Conservation (phyloP, 2,797 vertebrate species). For the Scolopax bukidnonensis region DNA sequence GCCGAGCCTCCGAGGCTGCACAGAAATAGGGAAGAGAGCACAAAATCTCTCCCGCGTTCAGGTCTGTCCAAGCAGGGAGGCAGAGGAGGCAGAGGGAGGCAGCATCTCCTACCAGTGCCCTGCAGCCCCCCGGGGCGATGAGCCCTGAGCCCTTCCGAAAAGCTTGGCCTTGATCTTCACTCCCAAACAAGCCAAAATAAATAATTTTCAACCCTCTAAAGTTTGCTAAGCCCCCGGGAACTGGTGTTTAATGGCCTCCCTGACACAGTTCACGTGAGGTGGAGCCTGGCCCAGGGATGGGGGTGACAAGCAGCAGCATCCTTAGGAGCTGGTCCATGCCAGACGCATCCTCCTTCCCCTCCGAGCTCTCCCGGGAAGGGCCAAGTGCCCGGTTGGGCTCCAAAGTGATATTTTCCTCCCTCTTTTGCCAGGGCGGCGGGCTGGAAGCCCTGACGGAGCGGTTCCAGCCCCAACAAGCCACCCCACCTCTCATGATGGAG, state of each 20-base stretch:
- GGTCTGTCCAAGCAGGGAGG: background rate
- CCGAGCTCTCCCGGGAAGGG: background rate
- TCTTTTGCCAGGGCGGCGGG: conserved; percentile 83
- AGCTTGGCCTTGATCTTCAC: background rate
- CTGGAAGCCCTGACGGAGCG: conserved; percentile 85
- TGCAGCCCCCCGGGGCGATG: background rate
- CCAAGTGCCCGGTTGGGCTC: fast-evolving
- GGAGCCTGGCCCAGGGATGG: background rate
- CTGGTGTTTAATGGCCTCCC: background rate
- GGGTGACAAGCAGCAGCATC: background rate
- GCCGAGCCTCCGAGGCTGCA: background rate
- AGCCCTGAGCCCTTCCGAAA: background rate
- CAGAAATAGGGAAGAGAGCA: background rate
- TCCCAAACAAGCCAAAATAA: background rate
- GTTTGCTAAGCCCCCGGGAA: background rate
- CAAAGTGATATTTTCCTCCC: background rate
- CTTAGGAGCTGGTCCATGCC: fast-evolving
- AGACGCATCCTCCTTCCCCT: background rate
- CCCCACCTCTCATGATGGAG: conserved; percentile 83
- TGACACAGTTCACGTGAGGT: fast-evolving
- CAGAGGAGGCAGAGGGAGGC: background rate
- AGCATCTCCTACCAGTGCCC: fast-evolving
- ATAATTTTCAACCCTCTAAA: background rate
- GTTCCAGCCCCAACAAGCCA: conserved; percentile 80
- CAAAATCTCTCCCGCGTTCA: background rate